Evolutionary conservation across 2,797 vertebrate genomes (phyloP).

Genomic region (Toxotes lorentzi): DNA sequence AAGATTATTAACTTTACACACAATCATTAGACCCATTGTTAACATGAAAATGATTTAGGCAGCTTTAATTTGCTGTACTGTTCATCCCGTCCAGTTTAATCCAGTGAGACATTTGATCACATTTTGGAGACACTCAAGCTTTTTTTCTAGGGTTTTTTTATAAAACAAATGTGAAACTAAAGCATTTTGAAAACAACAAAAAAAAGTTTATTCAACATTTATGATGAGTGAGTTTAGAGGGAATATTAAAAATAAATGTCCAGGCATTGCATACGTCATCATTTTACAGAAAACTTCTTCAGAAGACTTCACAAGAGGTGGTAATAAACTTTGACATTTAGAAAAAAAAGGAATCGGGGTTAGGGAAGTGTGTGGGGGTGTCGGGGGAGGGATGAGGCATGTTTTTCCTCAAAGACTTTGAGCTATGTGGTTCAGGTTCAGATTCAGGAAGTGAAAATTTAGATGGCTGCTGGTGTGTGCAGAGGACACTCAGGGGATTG

Average conservation of each 20-base stretch:
- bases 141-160: not conserved
- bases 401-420: conserved; percentile 79
- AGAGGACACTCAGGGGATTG: conserved; percentile 44
- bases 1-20: no score
- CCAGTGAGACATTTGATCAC: not conserved
- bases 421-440: conserved; percentile 78
- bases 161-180: not conserved
- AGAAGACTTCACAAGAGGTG: conserved; percentile 55
- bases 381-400: conserved; percentile 56
- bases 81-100: not conserved
- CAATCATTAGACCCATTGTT: not conserved
- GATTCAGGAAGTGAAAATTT: conserved; percentile 85
- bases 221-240: conserved; percentile 51
- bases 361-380: conserved; percentile 62
- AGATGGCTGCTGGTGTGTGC: conserved; percentile 58
- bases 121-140: not conserved
- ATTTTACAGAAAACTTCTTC: conserved; percentile 66
- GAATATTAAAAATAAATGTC: conserved; percentile 36
- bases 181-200: conserved; percentile 37
- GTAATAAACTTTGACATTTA: conserved; percentile 75
- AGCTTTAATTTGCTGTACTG: not conserved
- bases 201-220: conserved; percentile 58
- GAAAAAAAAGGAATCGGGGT: conserved; percentile 62
- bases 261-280: conserved; percentile 57
- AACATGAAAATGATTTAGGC: not conserved